Evolutionary conservation across 2,888 invertebrate species (phyloP), one percentile per base, ranked within the genome.

Genomic region (Melolontha melolontha): DNA sequence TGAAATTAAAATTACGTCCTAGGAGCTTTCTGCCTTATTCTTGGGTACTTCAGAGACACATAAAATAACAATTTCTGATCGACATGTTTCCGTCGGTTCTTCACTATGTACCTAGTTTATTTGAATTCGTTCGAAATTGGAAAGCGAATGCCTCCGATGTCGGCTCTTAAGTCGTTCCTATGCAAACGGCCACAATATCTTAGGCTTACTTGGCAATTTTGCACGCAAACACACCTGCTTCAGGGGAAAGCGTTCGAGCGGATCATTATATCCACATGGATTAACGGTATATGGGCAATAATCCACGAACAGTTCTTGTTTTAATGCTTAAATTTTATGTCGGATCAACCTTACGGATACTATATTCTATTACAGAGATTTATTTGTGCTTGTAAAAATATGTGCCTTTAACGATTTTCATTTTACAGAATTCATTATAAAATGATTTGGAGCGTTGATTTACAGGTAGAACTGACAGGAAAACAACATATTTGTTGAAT

Each of bases 1-100:
- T 76, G 76, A 77, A 78, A 78, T 78, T 77, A 77, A 78, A 78
- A 78, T 78, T 78, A 78, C 69, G 71, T 71, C 68, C 62, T 62
- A n/a, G 29, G 54, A 14, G 54, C 17, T 14, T 47, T 42, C 17
- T 29, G 59, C 12, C 11, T 42, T 49, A 62, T 47, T 62, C 59
- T 62, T 62, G 16, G 11, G 39, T 47, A 16, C 42, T 34, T 34
- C 22, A 17, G 59, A 47, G 39, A 62, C 39, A 70, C 65, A 67
- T 66, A 68, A 70, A 71, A 70, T 71, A 70, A 69, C 64, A 69
- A 69, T 71, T 68, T 63, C 65, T 67, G 67, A 67, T 67, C 64
- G 66, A 68, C 57, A 42, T 70, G 63, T 34, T 52, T 34, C 47
- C 44, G 27, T n/a, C 41, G n/a, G 49, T 11, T 11, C 17, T 29